Evolutionary conservation across 2,113 vertebrate species (phyloP).

Genomic region (Asarcornis scutulata): DNA sequence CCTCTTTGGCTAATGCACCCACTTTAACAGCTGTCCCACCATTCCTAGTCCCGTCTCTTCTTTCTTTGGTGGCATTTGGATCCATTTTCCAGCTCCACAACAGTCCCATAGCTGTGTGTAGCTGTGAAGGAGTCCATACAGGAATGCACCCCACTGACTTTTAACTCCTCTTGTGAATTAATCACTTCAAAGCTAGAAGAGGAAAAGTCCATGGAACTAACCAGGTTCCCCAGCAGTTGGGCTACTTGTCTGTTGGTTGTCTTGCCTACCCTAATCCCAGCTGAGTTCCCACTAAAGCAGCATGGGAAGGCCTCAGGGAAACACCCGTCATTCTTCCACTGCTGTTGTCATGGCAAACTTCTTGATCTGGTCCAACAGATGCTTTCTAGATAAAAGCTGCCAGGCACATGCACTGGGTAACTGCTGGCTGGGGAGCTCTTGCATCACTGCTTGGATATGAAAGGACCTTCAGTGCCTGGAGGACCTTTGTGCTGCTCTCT

Average conservation of each 20-base stretch:
- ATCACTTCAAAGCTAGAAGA: background rate
- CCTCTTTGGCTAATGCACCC: background rate
- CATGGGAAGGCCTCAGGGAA: background rate
- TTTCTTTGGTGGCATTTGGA: background rate
- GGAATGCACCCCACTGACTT: background rate
- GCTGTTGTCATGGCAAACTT: background rate
- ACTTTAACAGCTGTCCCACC: background rate
- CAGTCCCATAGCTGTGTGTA: background rate
- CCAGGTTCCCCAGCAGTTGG: background rate
- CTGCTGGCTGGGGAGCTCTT: background rate
- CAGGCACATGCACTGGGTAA: background rate
- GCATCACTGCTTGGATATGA: background rate
- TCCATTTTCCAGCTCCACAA: background rate
- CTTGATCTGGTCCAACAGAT: background rate
- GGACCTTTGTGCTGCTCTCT: background rate
- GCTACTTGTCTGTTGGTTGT: background rate
- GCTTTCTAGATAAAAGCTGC: background rate
- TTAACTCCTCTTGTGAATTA: background rate
- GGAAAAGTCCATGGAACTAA: background rate
- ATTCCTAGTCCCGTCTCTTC: background rate
- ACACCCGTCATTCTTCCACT: background rate
- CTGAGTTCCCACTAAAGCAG: background rate
- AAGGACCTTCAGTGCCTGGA: background rate
- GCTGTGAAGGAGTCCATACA: accelerated
- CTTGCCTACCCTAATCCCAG: background rate